Percentiles rank a stretch among this genome's conserved stretches.
Evolutionary conservation across 2,113 vertebrate genomes (phyloP).

Genomic region (Lonchura striata): DNA sequence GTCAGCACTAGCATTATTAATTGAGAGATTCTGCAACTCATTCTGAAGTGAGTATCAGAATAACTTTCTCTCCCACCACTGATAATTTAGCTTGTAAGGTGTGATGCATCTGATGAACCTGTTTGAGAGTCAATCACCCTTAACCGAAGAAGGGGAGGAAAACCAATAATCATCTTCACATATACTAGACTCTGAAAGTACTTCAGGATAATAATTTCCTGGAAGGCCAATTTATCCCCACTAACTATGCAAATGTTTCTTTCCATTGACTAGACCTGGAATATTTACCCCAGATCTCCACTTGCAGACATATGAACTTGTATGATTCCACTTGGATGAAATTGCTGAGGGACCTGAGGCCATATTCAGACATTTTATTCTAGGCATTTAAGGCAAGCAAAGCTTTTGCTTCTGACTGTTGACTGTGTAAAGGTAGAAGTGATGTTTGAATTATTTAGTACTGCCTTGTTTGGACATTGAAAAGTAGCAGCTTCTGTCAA

Average conservation of each 20-base stretch:
- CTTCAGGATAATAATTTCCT: neutral
- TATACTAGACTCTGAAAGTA: neutral
- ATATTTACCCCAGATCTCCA: neutral
- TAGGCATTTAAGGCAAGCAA: neutral
- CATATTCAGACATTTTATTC: neutral
- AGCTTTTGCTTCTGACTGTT: neutral
- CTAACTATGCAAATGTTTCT: neutral
- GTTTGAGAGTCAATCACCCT: neutral
- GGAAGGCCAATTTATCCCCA: neutral
- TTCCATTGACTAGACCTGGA: neutral
- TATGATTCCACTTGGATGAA: neutral
- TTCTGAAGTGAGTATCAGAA: neutral
- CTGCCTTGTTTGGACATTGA: neutral
- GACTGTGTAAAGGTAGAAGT: neutral
- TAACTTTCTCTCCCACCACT: neutral
- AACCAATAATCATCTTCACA: neutral
- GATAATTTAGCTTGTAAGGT: neutral
- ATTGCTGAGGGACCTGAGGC: neutral
- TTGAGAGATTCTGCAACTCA: neutral
- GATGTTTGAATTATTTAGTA: neutral
- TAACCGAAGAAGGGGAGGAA: neutral
- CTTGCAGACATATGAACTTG: neutral
- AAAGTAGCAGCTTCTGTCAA: neutral
- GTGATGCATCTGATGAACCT: neutral
- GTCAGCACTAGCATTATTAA: neutral